phyloP scores from a whole-genome alignment of 1,140 invertebrate species.

The Drosophila repleta region DNA sequence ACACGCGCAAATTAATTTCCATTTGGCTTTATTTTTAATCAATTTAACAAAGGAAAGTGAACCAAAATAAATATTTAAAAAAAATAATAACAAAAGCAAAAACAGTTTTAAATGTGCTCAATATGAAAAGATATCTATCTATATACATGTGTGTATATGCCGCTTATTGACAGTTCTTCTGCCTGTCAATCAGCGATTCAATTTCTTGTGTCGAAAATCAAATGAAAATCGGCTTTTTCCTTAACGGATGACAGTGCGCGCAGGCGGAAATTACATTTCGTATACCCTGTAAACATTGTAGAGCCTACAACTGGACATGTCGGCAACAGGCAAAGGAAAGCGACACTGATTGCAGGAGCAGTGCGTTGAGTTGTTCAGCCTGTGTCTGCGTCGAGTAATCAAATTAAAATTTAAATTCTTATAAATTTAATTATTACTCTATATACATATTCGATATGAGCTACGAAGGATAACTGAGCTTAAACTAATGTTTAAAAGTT shows the following conservation, averaged over 20 bases:
- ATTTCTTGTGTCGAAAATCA: slow-evolving; percentile 10
- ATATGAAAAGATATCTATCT: background rate
- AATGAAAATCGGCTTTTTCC: slow-evolving; percentile 2
- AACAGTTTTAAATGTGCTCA: background rate
- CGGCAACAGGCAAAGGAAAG: too few species aligned
- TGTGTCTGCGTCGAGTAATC: too few species aligned
- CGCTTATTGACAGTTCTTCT: slow-evolving; percentile 4
- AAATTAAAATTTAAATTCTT: too few species aligned
- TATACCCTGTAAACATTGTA: background rate
- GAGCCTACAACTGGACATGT: background rate
- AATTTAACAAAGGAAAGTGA: slow-evolving; percentile 15
- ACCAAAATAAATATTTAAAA: too few species aligned
- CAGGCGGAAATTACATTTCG: slow-evolving; percentile 33
- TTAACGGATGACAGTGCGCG: slow-evolving; percentile 18
- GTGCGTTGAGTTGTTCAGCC: too few species aligned
- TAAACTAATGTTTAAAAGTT: too few species aligned
- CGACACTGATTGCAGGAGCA: too few species aligned
- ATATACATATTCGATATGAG: too few species aligned
- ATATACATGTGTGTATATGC: background rate
- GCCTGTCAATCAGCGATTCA: slow-evolving; percentile 47
- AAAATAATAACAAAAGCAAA: background rate
- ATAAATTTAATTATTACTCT: too few species aligned
- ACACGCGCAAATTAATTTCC: slow-evolving; percentile 57
- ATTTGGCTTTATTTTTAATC: slow-evolving; percentile 35
- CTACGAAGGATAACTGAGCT: too few species aligned